These are phyloP conservation scores for Typhlichthys eigenmanni DNA, from an alignment of 2,797 vertebrate genomes.

Conservation along the genomic window DNA sequence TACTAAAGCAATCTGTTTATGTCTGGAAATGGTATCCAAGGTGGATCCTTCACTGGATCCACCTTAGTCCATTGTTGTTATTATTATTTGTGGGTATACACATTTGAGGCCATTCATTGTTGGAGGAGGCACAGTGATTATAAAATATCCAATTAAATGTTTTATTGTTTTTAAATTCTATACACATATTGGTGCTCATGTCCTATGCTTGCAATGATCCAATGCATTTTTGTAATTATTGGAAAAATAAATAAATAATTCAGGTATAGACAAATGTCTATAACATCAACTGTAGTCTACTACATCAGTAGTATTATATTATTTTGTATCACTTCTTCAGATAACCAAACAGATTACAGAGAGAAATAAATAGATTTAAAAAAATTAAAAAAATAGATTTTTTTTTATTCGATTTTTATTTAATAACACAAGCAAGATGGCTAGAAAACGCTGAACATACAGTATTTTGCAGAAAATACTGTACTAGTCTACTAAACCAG, in stretches of 20 bases:
- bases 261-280: not conserved
- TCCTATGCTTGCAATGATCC: too few relatives aligned
- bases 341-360: not conserved
- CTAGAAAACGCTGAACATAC: too few relatives aligned
- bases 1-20: slow-evolving; percentile 18
- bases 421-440: not conserved
- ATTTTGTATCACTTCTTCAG: not conserved
- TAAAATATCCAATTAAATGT: too few relatives aligned
- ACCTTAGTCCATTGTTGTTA: not conserved
- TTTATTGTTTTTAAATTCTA: too few relatives aligned
- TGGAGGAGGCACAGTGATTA: not conserved
- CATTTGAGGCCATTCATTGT: not conserved
- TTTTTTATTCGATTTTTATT: not conserved
- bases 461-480: slow-evolving; percentile 6
- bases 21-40: slow-evolving; percentile 15
- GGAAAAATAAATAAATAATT: not conserved
- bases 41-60: not conserved
- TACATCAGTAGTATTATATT: too few relatives aligned
- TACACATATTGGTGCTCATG: too few relatives aligned
- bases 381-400: too few relatives aligned
- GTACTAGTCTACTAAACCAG: slow-evolving; percentile 6
- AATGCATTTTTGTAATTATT: too few relatives aligned
- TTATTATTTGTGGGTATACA: not conserved
- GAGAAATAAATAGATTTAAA: too few relatives aligned
- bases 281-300: not conserved